A percentile compares a stretch with the other conserved stretches of the same genome.
Evolutionary conservation across 2,797 vertebrate species (phyloP).

Genomic region (Cossypha dichroa): DNA sequence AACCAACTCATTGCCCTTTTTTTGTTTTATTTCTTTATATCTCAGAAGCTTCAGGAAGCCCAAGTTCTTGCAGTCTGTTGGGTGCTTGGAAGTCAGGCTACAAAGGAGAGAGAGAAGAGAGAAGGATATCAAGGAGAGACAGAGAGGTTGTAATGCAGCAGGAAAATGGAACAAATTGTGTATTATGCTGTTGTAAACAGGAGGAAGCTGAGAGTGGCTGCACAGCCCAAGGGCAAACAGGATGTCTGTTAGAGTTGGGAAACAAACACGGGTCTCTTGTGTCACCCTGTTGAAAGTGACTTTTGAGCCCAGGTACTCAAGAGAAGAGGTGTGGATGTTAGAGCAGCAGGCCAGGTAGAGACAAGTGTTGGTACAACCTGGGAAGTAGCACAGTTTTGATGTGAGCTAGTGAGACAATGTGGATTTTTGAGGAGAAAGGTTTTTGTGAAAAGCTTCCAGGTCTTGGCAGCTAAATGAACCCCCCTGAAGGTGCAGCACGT

Average conservation of each 20-base stretch:
- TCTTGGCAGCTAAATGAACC: neutral
- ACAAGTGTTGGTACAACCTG: neutral
- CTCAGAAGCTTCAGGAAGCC: neutral
- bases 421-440: neutral
- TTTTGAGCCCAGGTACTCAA: neutral
- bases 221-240: slow-evolving; percentile 20
- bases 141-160: neutral
- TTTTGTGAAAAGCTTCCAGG: neutral
- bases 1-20: neutral
- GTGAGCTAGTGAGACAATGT: neutral
- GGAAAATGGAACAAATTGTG: neutral
- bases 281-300: neutral
- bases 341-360: neutral
- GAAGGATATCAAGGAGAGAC: neutral
- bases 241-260: slow-evolving; percentile 40
- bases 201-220: neutral
- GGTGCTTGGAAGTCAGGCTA: neutral
- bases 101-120: neutral
- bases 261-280: neutral
- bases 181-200: neutral
- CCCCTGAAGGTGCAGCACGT: neutral
- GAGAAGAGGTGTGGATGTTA: neutral
- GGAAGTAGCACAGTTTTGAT: neutral
- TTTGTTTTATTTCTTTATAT: neutral
- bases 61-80: neutral